These are phyloP conservation scores for Macropodus opercularis DNA, from an alignment of 2,797 vertebrate species.

Conservation along the genomic window DNA sequence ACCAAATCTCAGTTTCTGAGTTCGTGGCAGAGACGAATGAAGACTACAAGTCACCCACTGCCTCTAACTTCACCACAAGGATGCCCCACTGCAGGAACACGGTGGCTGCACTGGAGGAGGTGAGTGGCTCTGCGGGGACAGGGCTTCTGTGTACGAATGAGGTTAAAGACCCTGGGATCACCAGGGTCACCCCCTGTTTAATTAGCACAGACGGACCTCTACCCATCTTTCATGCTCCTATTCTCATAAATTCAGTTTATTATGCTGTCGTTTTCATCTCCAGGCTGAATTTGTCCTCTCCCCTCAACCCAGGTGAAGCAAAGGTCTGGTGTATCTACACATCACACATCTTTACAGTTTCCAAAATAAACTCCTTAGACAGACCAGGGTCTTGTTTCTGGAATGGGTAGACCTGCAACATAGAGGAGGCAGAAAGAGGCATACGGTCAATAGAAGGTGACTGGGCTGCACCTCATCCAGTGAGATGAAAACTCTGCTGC, in stretches of 20 bases:
- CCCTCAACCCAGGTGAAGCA: no score
- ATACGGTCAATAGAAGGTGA: background rate
- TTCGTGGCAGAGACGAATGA: constrained; percentile 98
- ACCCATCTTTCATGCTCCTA: background rate
- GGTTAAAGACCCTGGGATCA: no score
- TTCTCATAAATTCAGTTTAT: background rate
- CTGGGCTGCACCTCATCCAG: no score
- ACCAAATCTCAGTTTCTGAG: constrained; percentile 97
- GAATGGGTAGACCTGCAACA: background rate
- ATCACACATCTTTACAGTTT: no score
- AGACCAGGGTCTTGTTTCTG: background rate
- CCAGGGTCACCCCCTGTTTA: constrained; percentile 1
- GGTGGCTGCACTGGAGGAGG: constrained; percentile 96
- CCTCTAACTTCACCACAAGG: constrained; percentile 98
- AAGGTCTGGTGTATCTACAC: no score
- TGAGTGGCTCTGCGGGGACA: constrained; percentile 69
- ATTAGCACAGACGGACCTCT: background rate
- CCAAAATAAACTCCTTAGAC: no score
- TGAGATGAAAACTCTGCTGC: background rate
- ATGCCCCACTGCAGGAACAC: constrained; percentile 97
- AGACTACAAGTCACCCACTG: constrained; percentile 98
- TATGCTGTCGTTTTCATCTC: background rate
- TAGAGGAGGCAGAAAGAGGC: background rate
- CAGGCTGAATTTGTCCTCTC: background rate
- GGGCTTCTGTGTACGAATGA: no score